Evolutionary conservation across 2,797 vertebrate genomes (phyloP).

Genomic region (Chrysocyon brachyurus): DNA sequence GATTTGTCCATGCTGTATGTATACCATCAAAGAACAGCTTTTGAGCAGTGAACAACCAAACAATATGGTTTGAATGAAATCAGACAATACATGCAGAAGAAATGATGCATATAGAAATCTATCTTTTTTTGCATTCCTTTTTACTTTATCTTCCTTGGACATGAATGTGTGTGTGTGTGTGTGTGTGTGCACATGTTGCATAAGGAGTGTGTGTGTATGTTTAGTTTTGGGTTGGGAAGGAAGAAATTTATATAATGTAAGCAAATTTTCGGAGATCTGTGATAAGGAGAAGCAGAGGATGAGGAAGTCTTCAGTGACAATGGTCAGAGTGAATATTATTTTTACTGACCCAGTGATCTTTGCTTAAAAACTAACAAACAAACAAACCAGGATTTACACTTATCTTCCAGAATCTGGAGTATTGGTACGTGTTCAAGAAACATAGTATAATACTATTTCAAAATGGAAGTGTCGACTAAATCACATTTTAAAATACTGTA

Average conservation of each 20-base stretch:
- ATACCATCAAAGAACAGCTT: background rate
- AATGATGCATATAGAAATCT: background rate
- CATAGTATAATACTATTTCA: background rate
- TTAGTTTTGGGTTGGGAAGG: background rate
- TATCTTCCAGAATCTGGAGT: background rate
- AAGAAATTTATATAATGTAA: conserved; percentile 15
- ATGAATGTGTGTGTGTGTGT: background rate
- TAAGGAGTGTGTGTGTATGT: background rate
- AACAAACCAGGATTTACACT: background rate
- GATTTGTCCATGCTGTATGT: background rate
- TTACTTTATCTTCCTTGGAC: background rate
- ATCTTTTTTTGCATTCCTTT: background rate
- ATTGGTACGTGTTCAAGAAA: background rate
- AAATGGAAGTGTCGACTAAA: background rate
- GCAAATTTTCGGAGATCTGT: background rate
- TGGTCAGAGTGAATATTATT: background rate
- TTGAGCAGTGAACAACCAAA: background rate
- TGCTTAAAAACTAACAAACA: background rate
- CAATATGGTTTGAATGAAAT: background rate
- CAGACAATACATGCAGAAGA: background rate
- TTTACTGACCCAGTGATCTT: background rate
- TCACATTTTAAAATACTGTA: background rate
- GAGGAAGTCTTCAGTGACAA: background rate
- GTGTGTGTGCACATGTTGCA: background rate
- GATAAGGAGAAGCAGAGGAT: background rate